A percentile compares a stretch with the other conserved stretches of the same genome.
These are phyloP conservation scores for Cebuella pygmaea DNA, from an alignment of 2,797 vertebrate species.

Conservation along the genomic window DNA sequence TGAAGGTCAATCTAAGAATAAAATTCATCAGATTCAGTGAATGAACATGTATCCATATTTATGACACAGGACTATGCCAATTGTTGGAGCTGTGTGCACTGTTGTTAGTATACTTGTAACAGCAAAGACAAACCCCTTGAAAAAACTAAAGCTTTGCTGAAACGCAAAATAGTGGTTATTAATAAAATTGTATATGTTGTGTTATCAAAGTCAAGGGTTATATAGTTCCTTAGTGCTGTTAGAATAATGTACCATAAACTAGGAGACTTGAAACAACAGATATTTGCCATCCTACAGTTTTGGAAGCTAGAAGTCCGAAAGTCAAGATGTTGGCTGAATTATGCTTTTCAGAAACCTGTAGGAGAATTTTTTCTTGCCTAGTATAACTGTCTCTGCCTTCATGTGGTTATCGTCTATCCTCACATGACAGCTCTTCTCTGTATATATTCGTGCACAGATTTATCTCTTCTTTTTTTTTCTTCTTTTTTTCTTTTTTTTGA, in stretches of 20 bases:
- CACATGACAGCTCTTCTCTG: neutral
- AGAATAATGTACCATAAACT: neutral
- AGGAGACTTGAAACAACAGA: neutral
- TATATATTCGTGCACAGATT: neutral
- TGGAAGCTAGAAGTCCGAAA: neutral
- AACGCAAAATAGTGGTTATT: neutral
- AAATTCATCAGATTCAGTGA: constrained; percentile 58
- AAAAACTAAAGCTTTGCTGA: neutral
- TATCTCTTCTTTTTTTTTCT: neutral
- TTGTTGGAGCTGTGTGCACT: neutral
- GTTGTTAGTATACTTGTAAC: neutral
- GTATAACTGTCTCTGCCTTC: neutral
- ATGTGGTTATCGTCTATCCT: rapidly evolving
- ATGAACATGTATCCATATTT: constrained; percentile 64
- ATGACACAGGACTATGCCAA: neutral
- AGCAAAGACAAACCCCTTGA: neutral
- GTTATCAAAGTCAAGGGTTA: neutral
- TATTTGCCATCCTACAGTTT: neutral
- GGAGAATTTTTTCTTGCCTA: neutral
- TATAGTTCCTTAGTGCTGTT: neutral
- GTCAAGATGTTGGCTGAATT: neutral
- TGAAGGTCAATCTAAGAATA: constrained; percentile 63
- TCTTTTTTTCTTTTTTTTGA: neutral
- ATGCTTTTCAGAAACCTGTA: neutral
- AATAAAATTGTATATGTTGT: neutral